Evolutionary conservation across 2,113 vertebrate genomes (phyloP).

Genomic region (Leptocoma aspasia): DNA sequence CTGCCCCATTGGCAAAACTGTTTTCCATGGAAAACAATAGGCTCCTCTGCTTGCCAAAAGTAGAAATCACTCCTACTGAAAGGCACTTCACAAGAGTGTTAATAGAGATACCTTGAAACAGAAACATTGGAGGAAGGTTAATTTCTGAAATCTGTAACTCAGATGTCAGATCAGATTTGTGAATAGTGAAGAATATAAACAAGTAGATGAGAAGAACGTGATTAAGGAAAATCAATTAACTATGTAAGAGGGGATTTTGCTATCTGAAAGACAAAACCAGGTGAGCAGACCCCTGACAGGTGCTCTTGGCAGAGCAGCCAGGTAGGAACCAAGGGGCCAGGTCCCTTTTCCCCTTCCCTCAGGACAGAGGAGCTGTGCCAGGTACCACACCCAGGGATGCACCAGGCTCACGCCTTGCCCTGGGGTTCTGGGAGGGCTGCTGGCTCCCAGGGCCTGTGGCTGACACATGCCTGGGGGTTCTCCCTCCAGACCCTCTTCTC

Average conservation of each 20-base stretch:
- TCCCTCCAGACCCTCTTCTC: background rate
- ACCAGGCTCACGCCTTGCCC: background rate
- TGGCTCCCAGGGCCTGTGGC: background rate
- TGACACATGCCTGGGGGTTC: background rate
- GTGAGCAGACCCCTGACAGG: background rate
- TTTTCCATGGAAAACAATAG: constrained; percentile 29
- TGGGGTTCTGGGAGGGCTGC: background rate
- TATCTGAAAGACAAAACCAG: background rate
- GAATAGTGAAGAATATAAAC: constrained; percentile 44
- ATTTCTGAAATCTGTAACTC: constrained; percentile 59
- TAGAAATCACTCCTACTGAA: constrained; percentile 5
- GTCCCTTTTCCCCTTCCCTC: background rate
- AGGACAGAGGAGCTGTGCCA: accelerated
- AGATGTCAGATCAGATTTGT: constrained; percentile 22
- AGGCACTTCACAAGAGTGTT: constrained; percentile 42
- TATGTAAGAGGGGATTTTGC: background rate
- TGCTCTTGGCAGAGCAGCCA: background rate
- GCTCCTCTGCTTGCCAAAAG: background rate
- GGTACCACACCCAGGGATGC: background rate
- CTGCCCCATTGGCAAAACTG: background rate
- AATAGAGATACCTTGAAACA: constrained; percentile 46
- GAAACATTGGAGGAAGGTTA: constrained; percentile 53
- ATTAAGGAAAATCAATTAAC: constrained; percentile 57
- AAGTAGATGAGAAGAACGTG: constrained; percentile 43
- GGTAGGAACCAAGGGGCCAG: background rate